Evolutionary conservation across 2,797 vertebrate species (phyloP), one percentile per base, ranked within the genome.

Genomic region (Centropyge bicolor): DNA sequence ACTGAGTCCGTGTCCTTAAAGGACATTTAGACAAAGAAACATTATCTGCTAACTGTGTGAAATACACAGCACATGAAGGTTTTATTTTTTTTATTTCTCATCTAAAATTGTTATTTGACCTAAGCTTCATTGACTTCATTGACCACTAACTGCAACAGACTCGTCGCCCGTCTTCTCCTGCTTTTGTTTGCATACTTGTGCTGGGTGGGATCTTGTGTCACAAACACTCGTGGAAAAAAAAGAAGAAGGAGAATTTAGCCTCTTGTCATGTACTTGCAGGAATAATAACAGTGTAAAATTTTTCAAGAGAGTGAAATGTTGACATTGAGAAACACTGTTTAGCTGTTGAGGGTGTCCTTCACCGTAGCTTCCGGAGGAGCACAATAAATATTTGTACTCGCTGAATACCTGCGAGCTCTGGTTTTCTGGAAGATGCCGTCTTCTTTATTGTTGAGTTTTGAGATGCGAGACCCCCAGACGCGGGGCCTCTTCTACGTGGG

Each of bases 371-470:
- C 65, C 80, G 49, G 52, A 76, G 43, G 20, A 78, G 73, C 69
- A 88, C 81, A 82, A 86, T 92, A 90, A 92, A 94, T 91, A 92
- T 92, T 93, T 91, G 86, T 84, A 20, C 78, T 84, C 63, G 24
- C 70, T 63, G 76, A 89, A 92, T 89, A 86, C 90, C 88, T 92
- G 87, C 68, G n/a, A 57, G 74, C 70, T 71, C 43, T 43, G 24
- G 40, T 52, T 48, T 46, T 82, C 76, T 48, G 46, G 62, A 48
- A 56, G 56, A 74, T 13, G 55, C 36, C 17, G 65, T 49, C 35
- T 10, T 59, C 69, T 77, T 45, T 52, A 51, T 43, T 55, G 60
- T 27, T 41, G 60, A 56, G 45, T 13, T 55, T 43, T 36, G 71
- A 67, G 63, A 55, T 22, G n/a, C 1, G 19, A 59, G 73, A 71